A percentile compares a stretch with the other conserved stretches of the same genome.
phyloP scores from a whole-genome alignment of 2,888 invertebrate species.

The Tachystola acroxantha region DNA sequence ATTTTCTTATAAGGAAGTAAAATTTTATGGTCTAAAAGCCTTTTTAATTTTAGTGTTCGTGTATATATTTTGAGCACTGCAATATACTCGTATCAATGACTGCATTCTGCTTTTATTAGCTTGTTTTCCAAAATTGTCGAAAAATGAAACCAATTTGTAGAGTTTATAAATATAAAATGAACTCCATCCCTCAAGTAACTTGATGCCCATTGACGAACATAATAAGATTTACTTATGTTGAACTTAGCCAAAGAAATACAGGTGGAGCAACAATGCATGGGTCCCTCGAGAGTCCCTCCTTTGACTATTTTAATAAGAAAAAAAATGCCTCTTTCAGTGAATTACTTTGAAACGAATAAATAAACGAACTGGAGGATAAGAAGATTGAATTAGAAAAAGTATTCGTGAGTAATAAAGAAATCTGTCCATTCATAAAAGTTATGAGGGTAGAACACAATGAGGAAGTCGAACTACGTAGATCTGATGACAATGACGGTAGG shows the following conservation, averaged over 20 bases:
- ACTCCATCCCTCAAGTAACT: conserved; percentile 54
- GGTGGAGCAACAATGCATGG: conserved; percentile 62
- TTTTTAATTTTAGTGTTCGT: too few relatives aligned
- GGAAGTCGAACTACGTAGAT: conserved; percentile 48
- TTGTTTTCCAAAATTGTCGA: too few relatives aligned
- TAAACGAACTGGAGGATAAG: conserved; percentile 62
- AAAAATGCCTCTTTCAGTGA: conserved; percentile 44
- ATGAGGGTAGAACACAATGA: conserved; percentile 59
- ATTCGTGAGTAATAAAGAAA: conserved; percentile 67
- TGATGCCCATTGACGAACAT: conserved; percentile 61
- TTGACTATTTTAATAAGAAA: conserved; percentile 74
- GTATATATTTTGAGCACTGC: too few relatives aligned
- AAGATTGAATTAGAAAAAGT: conserved; percentile 70
- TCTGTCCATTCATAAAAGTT: conserved; percentile 64
- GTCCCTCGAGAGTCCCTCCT: conserved; percentile 51
- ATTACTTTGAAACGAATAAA: conserved; percentile 71
- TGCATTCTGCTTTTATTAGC: too few relatives aligned
- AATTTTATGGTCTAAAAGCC: too few relatives aligned
- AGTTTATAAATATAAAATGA: conserved; percentile 58
- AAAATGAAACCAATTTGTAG: conserved; percentile 21
- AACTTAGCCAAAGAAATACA: conserved; percentile 58
- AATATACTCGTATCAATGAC: too few relatives aligned
- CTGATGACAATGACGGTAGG: conserved; percentile 59
- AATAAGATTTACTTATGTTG: conserved; percentile 67
- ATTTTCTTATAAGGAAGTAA: too few relatives aligned